Base-by-base conservation (phyloP, 2,797 vertebrate genomes). In the Crenichthys baileyi region DNA sequence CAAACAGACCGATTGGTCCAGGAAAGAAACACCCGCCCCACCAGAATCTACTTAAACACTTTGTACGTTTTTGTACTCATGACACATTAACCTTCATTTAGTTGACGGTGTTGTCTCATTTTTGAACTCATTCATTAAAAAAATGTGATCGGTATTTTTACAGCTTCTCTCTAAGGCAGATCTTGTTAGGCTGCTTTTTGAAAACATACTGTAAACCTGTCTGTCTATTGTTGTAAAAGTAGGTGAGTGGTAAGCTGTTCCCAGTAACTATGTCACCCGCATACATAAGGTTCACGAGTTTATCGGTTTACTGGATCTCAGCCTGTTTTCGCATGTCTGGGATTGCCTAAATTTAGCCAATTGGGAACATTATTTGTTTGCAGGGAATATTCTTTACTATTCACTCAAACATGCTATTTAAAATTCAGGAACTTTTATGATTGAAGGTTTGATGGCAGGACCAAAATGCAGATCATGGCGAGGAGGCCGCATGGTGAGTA, bases 171-270 rank as follows among this genome's bases (percentile, higher is more conserved):
- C 8, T 74, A 13, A 26, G 16, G 77, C 60, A 84, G 77, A 87
- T 90, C 90, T 85, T 89, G 86, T 78, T 75, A 71, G 72, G 81
- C 79, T 81, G 82, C n/a, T 83, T 87, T 82, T 39, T 29, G 50
- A 36, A 36, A 36, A 36, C 36, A 36, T 36, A 36, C 36, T 36
- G 36, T 36, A 36, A 36, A 3, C 26, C 60, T 65, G 73, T 87
- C 88, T 77, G 51, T 75, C 16, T 74, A 61, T 51, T 83, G 72
- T 78, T 90, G 84, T 83, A 16, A 53, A 89, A 90, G 58, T 85
- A 48, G 82, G 87, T 87, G 80, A 93, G 85, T 90, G 85, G 85
- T 90, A 58, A 81, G 26, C 67, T 16, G 79, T 55, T 51, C 61
- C 63, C n/a, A 26, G 50, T 72, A 3, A 24, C 26, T 50, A 60